Evolutionary conservation across 2,888 invertebrate species (phyloP).

Genomic region (Drosophila prostipennis): DNA sequence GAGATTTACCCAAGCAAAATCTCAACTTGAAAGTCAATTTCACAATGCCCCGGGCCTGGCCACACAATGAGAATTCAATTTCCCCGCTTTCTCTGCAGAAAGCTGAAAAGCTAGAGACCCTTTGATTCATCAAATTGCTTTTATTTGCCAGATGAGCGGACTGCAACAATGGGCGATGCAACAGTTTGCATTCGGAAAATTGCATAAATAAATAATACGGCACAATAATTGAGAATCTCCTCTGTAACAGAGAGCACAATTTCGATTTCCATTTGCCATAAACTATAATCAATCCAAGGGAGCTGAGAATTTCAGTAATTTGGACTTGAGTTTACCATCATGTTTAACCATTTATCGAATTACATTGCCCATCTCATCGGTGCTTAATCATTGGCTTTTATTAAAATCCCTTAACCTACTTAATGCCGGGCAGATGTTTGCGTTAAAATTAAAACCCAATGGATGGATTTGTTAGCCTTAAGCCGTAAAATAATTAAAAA

Average conservation of each 20-base stretch:
- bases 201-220: conserved; percentile 40
- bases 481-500: conserved; percentile 54
- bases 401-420: conserved; percentile 31
- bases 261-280: conserved; percentile 6
- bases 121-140: conserved; percentile 39
- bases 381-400: conserved; percentile 5
- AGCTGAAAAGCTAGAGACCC: neutral
- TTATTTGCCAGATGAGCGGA: conserved; percentile 43
- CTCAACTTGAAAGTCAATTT: conserved; percentile 32
- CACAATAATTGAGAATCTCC: conserved; percentile 19
- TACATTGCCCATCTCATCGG: conserved; percentile 4
- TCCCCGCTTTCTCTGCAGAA: neutral
- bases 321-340: neutral
- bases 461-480: conserved; percentile 40
- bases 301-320: neutral
- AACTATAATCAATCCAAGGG: neutral
- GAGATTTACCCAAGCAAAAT: conserved; percentile 28
- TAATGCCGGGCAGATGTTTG: conserved; percentile 27
- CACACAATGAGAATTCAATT: conserved; percentile 38
- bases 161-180: conserved; percentile 38
- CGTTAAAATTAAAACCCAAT: conserved; percentile 28
- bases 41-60: conserved; percentile 7
- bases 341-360: neutral
- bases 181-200: conserved; percentile 39
- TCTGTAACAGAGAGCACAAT: neutral